Conservation (phyloP, 2,888 invertebrate species). For the Drosophila seclusa region DNA sequence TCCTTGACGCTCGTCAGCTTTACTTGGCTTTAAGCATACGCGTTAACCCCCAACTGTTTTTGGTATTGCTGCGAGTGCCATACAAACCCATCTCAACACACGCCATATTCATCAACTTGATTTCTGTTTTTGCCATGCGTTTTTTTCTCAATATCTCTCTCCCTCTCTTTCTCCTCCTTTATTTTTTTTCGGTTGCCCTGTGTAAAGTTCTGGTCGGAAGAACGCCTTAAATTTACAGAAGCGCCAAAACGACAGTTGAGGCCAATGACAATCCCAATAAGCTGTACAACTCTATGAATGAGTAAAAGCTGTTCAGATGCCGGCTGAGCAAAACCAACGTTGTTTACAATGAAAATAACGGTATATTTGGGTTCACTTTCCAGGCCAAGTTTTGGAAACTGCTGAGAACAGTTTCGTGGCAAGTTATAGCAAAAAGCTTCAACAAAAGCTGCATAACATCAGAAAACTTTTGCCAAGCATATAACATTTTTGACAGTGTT, state of each 20-base stretch:
- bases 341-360: constrained; percentile 49
- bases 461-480: background rate
- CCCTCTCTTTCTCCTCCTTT: background rate
- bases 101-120: constrained; percentile 75
- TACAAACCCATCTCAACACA: constrained; percentile 77
- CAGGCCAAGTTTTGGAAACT: constrained; percentile 51
- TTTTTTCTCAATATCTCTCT: background rate
- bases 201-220: constrained; percentile 17
- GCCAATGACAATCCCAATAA: constrained; percentile 40
- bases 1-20: constrained; percentile 21
- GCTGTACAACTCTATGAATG: constrained; percentile 58
- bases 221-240: constrained; percentile 40
- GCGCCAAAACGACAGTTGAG: constrained; percentile 30
- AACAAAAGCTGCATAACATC: background rate
- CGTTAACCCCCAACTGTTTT: constrained; percentile 44
- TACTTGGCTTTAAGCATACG: constrained; percentile 27
- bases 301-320: constrained; percentile 55
- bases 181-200: constrained; percentile 1
- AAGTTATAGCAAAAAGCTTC: constrained; percentile 51
- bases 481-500: background rate
- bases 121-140: constrained; percentile 44
- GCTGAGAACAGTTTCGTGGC: constrained; percentile 45
- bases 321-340: constrained; percentile 41
- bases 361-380: constrained; percentile 30
- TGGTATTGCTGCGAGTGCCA: constrained; percentile 41